Evolutionary conservation across 2,797 vertebrate genomes (phyloP).

Genomic region (Sebastes taczanowskii): DNA sequence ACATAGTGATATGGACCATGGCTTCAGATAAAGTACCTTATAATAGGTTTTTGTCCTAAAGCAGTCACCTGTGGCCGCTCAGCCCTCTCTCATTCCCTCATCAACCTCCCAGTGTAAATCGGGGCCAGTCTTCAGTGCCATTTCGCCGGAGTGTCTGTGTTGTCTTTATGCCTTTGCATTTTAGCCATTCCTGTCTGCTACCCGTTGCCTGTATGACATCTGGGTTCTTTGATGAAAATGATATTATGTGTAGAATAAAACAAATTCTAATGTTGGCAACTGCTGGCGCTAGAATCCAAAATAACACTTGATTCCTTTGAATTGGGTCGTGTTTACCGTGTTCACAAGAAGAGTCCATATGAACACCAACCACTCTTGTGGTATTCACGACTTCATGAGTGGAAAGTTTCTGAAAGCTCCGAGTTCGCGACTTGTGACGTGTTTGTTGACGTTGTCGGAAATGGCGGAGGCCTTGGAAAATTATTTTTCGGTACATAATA

Average conservation of each 20-base stretch:
- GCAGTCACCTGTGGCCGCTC: constrained; percentile 3
- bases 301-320: background rate
- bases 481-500: no score
- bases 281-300: background rate
- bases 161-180: background rate
- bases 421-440: no score
- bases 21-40: background rate
- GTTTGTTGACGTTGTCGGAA: no score
- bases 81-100: background rate
- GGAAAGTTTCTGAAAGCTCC: no score
- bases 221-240: background rate
- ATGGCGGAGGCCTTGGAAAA: no score
- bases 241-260: background rate
- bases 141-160: background rate
- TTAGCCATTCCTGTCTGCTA: background rate
- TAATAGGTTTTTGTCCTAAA: background rate
- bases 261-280: background rate
- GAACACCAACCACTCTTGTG: no score
- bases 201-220: background rate
- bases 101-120: background rate
- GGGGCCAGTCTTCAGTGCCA: background rate
- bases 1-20: background rate
- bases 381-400: no score
- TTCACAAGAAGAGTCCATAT: no score
- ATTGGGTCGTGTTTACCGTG: background rate